Conservation (phyloP, 2,797 vertebrate species). For the Sebastes iracundus region DNA sequence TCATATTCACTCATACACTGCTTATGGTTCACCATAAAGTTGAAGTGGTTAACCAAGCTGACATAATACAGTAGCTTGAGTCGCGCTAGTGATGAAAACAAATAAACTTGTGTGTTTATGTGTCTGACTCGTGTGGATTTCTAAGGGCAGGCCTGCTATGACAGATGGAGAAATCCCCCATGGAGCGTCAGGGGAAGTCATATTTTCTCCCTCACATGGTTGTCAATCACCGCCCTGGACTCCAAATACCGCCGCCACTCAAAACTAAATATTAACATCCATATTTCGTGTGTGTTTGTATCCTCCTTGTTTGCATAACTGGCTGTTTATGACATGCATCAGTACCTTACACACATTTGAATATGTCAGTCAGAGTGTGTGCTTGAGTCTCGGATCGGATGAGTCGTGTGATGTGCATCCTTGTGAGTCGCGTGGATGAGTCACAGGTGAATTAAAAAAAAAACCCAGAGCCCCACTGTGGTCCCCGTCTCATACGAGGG, state of each 20-base stretch:
- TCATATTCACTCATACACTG: background rate
- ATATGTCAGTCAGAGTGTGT: background rate
- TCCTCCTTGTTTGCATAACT: background rate
- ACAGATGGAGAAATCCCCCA: conserved; percentile 17
- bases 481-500: background rate
- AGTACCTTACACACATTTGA: background rate
- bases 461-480: conserved; percentile 7
- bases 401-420: conserved; percentile 37
- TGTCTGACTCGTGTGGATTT: background rate
- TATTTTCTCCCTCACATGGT: conserved; percentile 13
- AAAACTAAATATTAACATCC: conserved; percentile 9
- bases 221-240: conserved; percentile 11
- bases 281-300: background rate
- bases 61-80: background rate
- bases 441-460: conserved; percentile 38
- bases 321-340: background rate
- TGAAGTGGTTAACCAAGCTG: conserved; percentile 7
- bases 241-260: conserved; percentile 22
- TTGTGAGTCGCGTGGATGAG: conserved; percentile 52
- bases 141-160: background rate
- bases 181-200: conserved; percentile 3
- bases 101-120: background rate
- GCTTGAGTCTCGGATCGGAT: conserved; percentile 27
- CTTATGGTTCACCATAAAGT: background rate
- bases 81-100: background rate